Evolutionary conservation across 1,140 invertebrate species (phyloP).

Genomic region (Laodelphax striatellus): DNA sequence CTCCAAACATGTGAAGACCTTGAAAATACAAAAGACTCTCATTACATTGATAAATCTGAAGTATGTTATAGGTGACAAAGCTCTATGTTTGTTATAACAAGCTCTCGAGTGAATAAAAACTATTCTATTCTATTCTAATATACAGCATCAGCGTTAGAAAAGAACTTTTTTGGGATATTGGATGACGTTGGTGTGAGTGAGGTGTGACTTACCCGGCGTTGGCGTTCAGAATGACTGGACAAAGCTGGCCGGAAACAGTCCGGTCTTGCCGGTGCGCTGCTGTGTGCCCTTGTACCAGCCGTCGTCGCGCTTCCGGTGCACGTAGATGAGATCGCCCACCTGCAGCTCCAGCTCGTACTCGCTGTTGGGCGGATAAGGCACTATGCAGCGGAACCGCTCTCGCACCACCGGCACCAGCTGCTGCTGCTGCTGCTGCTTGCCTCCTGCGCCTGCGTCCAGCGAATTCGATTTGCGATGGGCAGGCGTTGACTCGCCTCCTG

Average conservation of each 20-base stretch:
- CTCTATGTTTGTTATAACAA: too few species aligned
- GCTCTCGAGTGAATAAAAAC: too few species aligned
- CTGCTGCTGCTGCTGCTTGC: constrained; percentile 24
- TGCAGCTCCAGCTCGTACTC: constrained; percentile 86
- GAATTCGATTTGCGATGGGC: constrained; percentile 69
- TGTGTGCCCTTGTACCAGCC: constrained; percentile 93
- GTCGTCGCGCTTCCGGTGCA: constrained; percentile 84
- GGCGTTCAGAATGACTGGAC: constrained; percentile 57
- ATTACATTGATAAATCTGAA: too few species aligned
- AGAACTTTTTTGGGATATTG: too few species aligned
- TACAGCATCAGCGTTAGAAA: too few species aligned
- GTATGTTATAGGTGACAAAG: too few species aligned
- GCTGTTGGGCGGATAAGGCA: constrained; percentile 89
- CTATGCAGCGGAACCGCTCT: constrained; percentile 76
- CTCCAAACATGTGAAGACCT: too few species aligned
- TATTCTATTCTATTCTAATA: too few species aligned
- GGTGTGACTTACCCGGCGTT: too few species aligned
- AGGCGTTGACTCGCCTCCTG: neutral
- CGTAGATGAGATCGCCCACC: constrained; percentile 82
- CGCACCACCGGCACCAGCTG: constrained; percentile 38
- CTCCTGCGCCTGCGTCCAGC: constrained; percentile 46
- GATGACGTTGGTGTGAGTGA: too few species aligned
- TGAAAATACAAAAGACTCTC: too few species aligned
- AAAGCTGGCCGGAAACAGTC: constrained; percentile 88
- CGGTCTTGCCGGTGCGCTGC: constrained; percentile 77